Percentiles rank a stretch among this genome's conserved stretches.
Conservation (phyloP, 2,797 vertebrate genomes). For the Hyperoplus immaculatus region DNA sequence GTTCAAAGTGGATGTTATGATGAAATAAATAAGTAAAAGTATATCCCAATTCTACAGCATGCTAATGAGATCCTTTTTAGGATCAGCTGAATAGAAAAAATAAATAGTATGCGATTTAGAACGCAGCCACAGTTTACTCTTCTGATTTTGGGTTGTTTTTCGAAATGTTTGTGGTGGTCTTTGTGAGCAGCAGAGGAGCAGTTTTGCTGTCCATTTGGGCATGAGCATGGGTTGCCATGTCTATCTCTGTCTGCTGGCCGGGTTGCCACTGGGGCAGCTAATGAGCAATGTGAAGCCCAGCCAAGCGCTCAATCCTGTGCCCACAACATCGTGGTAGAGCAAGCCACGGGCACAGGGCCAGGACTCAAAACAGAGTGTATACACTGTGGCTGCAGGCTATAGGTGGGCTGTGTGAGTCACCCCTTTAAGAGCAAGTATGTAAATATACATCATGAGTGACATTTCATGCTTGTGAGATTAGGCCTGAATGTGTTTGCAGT, state of each 20-base stretch:
- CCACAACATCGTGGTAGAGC: constrained; percentile 64
- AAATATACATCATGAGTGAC: not conserved
- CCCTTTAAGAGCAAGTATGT: constrained; percentile 22
- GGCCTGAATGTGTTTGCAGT: constrained; percentile 14
- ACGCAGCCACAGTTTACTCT: too few species aligned
- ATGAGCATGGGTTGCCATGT: constrained; percentile 23
- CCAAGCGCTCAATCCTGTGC: constrained; percentile 70
- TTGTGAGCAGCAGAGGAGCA: constrained; percentile 16
- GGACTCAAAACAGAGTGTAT: constrained; percentile 44
- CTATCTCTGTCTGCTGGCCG: constrained; percentile 55
- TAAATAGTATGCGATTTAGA: too few species aligned
- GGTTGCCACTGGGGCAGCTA: constrained; percentile 63
- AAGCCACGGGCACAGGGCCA: constrained; percentile 63
- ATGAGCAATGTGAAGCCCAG: constrained; percentile 71
- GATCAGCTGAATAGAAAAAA: too few species aligned
- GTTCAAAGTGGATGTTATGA: too few species aligned
- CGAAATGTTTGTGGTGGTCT: too few species aligned
- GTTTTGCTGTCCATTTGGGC: constrained; percentile 6
- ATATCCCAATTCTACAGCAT: too few species aligned
- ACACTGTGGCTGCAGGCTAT: constrained; percentile 36
- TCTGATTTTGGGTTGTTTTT: too few species aligned
- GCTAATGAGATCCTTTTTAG: too few species aligned
- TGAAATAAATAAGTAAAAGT: too few species aligned
- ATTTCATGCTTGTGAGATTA: constrained; percentile 12
- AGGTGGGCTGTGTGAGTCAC: constrained; percentile 46